Evolutionary conservation across 2,888 invertebrate species (phyloP), one percentile per base, ranked within the genome.

Genomic region (Herminia tarsipennalis): DNA sequence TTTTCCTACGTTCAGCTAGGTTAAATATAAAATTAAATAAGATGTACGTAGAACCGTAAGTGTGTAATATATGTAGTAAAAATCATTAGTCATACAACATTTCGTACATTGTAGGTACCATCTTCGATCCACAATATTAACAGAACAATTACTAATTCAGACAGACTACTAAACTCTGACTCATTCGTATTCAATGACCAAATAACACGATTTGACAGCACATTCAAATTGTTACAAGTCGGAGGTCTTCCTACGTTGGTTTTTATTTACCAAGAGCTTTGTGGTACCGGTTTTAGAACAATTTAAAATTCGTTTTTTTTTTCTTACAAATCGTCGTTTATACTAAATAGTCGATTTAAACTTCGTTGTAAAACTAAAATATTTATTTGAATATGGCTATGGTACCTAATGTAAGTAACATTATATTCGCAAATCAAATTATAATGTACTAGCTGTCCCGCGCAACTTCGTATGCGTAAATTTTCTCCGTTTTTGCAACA

Each of bases 81-180:
- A n/a, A n/a, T n/a, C n/a, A n/a, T n/a, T n/a, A n/a, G n/a, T n/a
- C n/a, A n/a, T n/a, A n/a, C n/a, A n/a, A n/a, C n/a, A n/a, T 28
- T 4, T 1, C 14, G 14, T 30, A 9, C 16, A 43, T 30, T 24
- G 4, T 40, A 28, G 8, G 25, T 13, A 10, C 12, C 9, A 3
- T 20, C 16, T 17, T 32, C 32, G 10, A 13, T 30, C 30, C 10
- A 18, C 46, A 35, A 44, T 46, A 60, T 41, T 47, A 44, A 33
- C 45, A 59, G 56, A 44, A 33, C 45, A 59, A 61, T 57, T 61
- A 47, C 33, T 24, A 6, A 58, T 42, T 50, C 58, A 50, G 17
- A 16, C 58, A 50, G 17, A 16, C 41, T 39, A 18, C 34, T 32
- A 38, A 44, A 30, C 28, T 33, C 32, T 61, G 55, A 58, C 40